Evolutionary conservation across 2,888 invertebrate species (phyloP).

Genomic region (Plebejus melissa): DNA sequence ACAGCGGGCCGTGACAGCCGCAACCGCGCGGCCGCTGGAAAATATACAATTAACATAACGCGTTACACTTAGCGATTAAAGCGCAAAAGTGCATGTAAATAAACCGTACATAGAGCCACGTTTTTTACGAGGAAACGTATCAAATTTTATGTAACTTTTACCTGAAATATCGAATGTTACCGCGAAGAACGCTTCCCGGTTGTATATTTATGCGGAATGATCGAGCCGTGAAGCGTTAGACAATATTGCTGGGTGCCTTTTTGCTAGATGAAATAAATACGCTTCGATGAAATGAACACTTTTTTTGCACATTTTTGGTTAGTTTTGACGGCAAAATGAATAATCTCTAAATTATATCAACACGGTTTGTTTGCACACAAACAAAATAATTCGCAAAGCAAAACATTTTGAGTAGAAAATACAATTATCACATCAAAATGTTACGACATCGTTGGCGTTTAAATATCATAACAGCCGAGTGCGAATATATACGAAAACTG

Average conservation of each 20-base stretch:
- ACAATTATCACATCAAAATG: conserved; percentile 5
- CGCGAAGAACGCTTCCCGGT: conserved; percentile 2
- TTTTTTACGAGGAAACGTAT: conserved; percentile 29
- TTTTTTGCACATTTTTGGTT: not conserved
- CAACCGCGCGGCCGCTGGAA: conserved; percentile 32
- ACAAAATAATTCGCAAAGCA: not conserved
- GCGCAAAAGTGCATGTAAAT: conserved; percentile 34
- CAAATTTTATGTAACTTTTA: not conserved
- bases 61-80: conserved; percentile 37
- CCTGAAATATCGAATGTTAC: conserved; percentile 19
- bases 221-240: not conserved
- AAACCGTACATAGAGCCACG: conserved; percentile 32
- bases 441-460: conserved; percentile 16
- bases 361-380: not conserved
- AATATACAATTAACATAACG: conserved; percentile 37
- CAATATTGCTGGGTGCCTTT: not conserved
- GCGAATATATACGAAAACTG: conserved; percentile 32
- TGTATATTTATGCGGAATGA: conserved; percentile 1
- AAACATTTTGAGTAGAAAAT: conserved; percentile 2
- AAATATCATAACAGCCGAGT: conserved; percentile 30
- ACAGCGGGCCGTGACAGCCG: conserved; percentile 26
- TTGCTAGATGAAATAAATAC: not conserved
- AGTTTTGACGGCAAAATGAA: too few relatives aligned
- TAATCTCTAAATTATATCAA: not conserved
- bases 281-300: not conserved